Percentiles rank a stretch among this genome's conserved stretches.
Evolutionary conservation across 2,113 vertebrate species (phyloP).

Genomic region (Pseudois nayaur): DNA sequence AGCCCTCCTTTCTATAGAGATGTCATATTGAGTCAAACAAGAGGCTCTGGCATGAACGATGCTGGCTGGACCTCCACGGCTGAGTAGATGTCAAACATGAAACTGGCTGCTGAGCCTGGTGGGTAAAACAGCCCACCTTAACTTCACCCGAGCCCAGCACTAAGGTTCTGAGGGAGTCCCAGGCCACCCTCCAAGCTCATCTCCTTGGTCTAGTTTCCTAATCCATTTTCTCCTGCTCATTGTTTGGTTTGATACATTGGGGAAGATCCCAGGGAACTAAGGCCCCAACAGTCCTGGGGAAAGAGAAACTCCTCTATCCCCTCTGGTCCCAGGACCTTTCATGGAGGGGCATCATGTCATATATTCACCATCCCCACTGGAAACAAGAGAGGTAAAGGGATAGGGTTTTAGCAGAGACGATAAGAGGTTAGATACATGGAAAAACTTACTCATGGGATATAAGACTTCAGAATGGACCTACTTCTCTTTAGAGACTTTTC

Average conservation of each 20-base stretch:
- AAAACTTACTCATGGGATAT: background rate
- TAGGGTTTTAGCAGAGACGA: background rate
- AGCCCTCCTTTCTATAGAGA: background rate
- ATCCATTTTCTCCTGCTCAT: background rate
- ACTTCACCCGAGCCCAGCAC: background rate
- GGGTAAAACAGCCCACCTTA: background rate
- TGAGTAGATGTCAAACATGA: background rate
- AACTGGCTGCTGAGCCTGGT: background rate
- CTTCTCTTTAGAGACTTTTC: background rate
- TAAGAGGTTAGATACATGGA: background rate
- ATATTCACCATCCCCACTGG: background rate
- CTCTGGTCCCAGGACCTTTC: background rate
- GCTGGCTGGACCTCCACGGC: background rate
- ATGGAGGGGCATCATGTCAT: background rate
- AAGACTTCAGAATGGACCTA: background rate
- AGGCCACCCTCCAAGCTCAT: background rate
- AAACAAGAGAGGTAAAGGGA: background rate
- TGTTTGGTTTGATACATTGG: background rate
- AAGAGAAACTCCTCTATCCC: background rate
- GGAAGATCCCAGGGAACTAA: background rate
- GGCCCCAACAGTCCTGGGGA: background rate
- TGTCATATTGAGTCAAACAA: background rate
- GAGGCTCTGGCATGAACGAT: background rate
- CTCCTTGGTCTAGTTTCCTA: background rate
- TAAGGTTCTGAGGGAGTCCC: background rate